Percentiles rank a stretch among this genome's conserved stretches.
phyloP scores from a whole-genome alignment of 2,888 invertebrate genomes.

The Lochmaea crataegi region DNA sequence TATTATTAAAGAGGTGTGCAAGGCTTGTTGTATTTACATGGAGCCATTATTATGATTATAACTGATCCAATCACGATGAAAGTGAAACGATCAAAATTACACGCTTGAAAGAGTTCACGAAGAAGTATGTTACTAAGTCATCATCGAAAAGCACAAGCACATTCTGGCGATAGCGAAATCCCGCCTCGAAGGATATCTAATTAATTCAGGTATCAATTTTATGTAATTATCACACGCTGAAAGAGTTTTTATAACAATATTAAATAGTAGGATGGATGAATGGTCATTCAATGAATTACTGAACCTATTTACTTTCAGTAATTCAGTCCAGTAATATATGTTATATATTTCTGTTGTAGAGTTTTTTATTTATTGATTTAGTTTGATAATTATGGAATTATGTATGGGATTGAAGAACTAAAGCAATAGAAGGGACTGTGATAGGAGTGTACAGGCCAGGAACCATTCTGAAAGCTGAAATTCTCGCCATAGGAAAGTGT shows the following conservation, averaged over 20 bases:
- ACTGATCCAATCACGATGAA: constrained; percentile 23
- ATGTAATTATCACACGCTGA: background rate
- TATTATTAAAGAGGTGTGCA: background rate
- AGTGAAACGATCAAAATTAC: constrained; percentile 31
- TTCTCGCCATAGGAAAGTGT: too few relatives aligned
- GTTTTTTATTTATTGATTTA: too few relatives aligned
- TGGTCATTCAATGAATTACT: too few relatives aligned
- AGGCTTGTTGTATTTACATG: background rate
- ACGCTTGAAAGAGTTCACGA: constrained; percentile 27
- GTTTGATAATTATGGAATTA: too few relatives aligned
- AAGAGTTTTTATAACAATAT: background rate
- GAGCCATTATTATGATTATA: constrained; percentile 12
- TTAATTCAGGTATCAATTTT: background rate
- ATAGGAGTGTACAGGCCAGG: too few relatives aligned
- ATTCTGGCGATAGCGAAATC: constrained; percentile 23
- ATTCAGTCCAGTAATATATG: too few relatives aligned
- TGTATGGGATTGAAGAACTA: too few relatives aligned
- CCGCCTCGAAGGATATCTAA: background rate
- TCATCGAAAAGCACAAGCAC: constrained; percentile 1
- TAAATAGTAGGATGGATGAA: too few relatives aligned
- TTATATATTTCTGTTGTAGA: too few relatives aligned
- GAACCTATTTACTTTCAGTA: too few relatives aligned
- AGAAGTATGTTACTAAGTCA: constrained; percentile 28
- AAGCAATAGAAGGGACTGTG: too few relatives aligned
- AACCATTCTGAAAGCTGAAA: too few relatives aligned